Base-by-base conservation (phyloP, 2,888 invertebrate genomes). In the Dermolepida albohirtum region DNA sequence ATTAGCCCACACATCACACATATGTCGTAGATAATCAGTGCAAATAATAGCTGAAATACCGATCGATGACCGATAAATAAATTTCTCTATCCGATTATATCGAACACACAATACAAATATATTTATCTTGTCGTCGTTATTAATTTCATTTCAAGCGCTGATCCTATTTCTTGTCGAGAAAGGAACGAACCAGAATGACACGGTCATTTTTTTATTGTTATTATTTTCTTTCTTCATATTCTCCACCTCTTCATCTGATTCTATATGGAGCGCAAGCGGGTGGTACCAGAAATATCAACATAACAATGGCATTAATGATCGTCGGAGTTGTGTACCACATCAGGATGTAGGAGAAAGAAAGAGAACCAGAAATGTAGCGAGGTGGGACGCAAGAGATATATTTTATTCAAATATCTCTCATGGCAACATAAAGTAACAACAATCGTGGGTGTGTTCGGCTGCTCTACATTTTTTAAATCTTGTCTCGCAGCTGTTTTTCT, bases 271-370 rank as follows among this genome's bases (percentile, higher is more conserved):
- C 51, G 70, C 67, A 67, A 70, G 73, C 70, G 70, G 71, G 72
- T 70, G 73, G 73, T 71, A 72, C 70, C 59, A 71, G 69, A 70
- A 71, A 69, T 70, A 73, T 72, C 73, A 72, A 69, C 71, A 73
- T 71, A 71, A 73, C 73, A 73, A 73, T 73, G 57, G 72, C 64
- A 63, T 70, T 71, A 71, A 72, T 69, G 69, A 71, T 70, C 70
- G 67, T 63, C 57, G 72, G 69, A 68, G 47, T 62, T 34, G 59
- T 47, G 22, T 34, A 62, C 59, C 47, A 39, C 47, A 39, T 29
- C 49, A 47, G 16, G 39, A 47, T 39, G 43, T 47, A 29, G 34
- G 34, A 67, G 66, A 51, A 49, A 62, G 22, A 47, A 34, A 62
- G 34, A 62, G 47, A 62, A 34, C 14, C 47, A 47, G 16, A 27